Percentiles rank a stretch among this genome's conserved stretches.
Conservation (phyloP, 2,888 invertebrate species). For the Sepiola atlantica region DNA sequence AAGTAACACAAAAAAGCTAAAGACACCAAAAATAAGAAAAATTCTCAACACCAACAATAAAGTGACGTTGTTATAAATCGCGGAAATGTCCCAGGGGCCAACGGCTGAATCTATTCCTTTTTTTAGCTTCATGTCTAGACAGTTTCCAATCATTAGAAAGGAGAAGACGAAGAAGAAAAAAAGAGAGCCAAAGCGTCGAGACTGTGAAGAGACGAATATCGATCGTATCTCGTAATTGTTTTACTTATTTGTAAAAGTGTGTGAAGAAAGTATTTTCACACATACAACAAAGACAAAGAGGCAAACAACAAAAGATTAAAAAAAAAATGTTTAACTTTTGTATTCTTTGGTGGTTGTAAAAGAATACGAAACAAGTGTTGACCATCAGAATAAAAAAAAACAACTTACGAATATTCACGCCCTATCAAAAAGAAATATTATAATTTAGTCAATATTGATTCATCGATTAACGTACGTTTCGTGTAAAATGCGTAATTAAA, state of each 20-base stretch:
- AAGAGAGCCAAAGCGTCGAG: neutral
- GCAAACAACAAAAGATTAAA: too few species aligned
- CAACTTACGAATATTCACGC: neutral
- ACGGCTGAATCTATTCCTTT: neutral
- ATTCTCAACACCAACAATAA: neutral
- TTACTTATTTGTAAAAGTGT: too few species aligned
- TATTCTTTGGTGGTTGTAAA: neutral
- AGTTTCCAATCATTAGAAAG: neutral
- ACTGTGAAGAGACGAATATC: neutral
- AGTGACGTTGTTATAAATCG: slow-evolving; percentile 12
- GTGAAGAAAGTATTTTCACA: neutral
- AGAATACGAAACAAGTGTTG: too few species aligned
- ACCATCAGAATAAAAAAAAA: neutral
- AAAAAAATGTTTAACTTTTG: neutral
- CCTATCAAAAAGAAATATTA: neutral
- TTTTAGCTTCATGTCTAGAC: slow-evolving; percentile 32
- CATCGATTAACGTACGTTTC: neutral
- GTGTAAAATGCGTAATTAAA: neutral
- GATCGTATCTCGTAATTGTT: neutral
- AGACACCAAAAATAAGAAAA: neutral
- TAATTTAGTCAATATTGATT: neutral
- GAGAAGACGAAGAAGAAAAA: too few species aligned
- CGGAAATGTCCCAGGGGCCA: neutral
- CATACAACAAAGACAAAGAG: neutral
- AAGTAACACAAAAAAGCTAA: too few species aligned